Evolutionary conservation across 2,113 vertebrate species (phyloP), one percentile per base, ranked within the genome.

Genomic region (Cynocephalus volans): DNA sequence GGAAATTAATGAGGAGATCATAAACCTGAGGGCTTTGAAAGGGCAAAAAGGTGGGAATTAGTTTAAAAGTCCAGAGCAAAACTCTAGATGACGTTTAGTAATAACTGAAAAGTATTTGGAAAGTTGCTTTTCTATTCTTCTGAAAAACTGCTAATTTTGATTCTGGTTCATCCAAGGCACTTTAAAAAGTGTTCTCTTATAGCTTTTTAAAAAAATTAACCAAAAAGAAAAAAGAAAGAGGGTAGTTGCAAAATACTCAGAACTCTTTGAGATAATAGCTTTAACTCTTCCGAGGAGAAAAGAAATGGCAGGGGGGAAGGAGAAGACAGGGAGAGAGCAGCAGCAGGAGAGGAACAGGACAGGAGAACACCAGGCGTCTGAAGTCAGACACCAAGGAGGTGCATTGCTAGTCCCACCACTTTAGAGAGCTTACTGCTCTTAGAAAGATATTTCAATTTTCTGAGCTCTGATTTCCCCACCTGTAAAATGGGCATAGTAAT

Each of bases 91-190:
- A 64, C 62, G 83, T 95, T 81, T 70, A 65, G 3, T 54, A 45
- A 36, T 1, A 79, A 82, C 10, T 26, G 6, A 6, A 81, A 50
- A 56, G 3, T 31, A 58, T 33, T 50, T 62, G 11, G 26, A 72
- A 90, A 87, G 36, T 36, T 54, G 52, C 33, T 62, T 95, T 94
- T 52, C 15, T 87, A 72, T 89, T 56, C 70, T 70, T 94, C 31
- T 80, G 60, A 87, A 58, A 89, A 92, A 72, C 10, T 77, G 19
- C 64, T 91, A 60, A 93, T 69, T 93, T 95, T 87, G 65, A 58
- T 77, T 87, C 67, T 48, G 88, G 24, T 77, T 8, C 69, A 70
- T 90, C 12, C 17, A 96, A 90, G 33, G 13, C 6, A 90, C 79
- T 72, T 87, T 72, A 72, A 88, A 31, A 1, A 31, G 10, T 26